A percentile compares a stretch with the other conserved stretches of the same genome.
phyloP scores from a whole-genome alignment of 2,113 vertebrate species.

The Nematolebias whitei region DNA sequence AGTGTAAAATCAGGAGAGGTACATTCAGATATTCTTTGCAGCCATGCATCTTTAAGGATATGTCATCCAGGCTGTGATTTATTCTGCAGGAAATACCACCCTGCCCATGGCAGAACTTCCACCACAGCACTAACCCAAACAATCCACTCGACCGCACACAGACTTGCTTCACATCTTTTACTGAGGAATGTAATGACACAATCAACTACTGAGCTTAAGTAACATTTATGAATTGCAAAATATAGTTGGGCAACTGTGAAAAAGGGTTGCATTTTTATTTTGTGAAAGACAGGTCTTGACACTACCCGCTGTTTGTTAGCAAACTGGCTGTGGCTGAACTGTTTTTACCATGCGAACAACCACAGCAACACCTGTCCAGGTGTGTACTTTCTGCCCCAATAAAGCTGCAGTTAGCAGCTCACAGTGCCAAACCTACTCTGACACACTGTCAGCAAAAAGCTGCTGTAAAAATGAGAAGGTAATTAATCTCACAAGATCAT shows the following conservation, averaged over 20 bases:
- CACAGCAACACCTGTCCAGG: constrained; percentile 50
- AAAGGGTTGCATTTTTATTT: background rate
- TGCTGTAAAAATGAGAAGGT: constrained; percentile 37
- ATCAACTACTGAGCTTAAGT: background rate
- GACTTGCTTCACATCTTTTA: constrained; percentile 9
- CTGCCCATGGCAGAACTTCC: constrained; percentile 65
- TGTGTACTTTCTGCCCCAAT: constrained; percentile 4
- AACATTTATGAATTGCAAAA: background rate
- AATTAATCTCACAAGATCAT: constrained; percentile 64
- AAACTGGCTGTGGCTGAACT: constrained; percentile 3
- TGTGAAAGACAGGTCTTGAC: background rate
- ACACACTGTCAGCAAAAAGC: constrained; percentile 54
- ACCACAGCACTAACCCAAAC: constrained; percentile 64
- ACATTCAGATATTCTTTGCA: background rate
- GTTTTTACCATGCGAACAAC: constrained; percentile 10
- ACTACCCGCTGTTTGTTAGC: background rate
- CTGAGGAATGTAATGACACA: constrained; percentile 21
- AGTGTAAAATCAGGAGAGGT: no score
- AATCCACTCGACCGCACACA: constrained; percentile 31
- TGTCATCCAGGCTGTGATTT: constrained; percentile 46
- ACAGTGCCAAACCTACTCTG: constrained; percentile 44
- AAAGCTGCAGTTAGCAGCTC: constrained; percentile 11
- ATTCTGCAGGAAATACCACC: constrained; percentile 74
- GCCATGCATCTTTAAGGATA: constrained; percentile 9
- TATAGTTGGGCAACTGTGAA: constrained; percentile 8